Conservation (phyloP, 2,797 vertebrate species). For the Falco cherrug region DNA sequence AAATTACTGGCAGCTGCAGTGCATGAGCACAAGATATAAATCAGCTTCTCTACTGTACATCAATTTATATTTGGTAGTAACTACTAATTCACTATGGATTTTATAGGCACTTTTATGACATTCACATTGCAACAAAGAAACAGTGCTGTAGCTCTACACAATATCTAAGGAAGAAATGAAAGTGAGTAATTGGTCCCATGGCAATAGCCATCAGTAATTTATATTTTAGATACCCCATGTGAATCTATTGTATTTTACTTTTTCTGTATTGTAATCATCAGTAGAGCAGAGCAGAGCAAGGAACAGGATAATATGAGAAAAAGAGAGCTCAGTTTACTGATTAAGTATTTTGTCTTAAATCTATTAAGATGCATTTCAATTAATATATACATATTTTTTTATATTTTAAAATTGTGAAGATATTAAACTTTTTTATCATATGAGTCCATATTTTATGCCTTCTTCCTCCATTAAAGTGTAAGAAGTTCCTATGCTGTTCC, state of each 20-base stretch:
- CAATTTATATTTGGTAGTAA: conserved; percentile 28
- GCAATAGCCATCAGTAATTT: background rate
- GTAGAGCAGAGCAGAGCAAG: background rate
- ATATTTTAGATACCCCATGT: background rate
- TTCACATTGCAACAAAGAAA: background rate
- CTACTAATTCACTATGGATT: conserved; percentile 16
- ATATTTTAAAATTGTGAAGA: background rate
- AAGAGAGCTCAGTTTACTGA: background rate
- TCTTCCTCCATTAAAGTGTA: background rate
- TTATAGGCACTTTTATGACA: conserved; percentile 9
- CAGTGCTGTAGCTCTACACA: background rate
- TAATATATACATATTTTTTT: background rate
- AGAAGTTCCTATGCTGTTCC: background rate
- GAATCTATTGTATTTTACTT: conserved; percentile 3
- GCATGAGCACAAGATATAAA: background rate
- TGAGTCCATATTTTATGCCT: background rate
- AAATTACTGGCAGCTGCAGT: background rate
- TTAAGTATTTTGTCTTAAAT: background rate
- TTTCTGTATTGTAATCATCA: background rate
- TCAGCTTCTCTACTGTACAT: background rate
- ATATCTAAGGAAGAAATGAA: background rate
- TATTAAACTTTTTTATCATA: background rate
- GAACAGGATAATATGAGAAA: background rate
- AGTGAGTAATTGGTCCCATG: background rate
- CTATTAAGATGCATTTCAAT: background rate